Evolutionary conservation across 2,888 invertebrate genomes (phyloP).

Genomic region (Aleiodes alternator): DNA sequence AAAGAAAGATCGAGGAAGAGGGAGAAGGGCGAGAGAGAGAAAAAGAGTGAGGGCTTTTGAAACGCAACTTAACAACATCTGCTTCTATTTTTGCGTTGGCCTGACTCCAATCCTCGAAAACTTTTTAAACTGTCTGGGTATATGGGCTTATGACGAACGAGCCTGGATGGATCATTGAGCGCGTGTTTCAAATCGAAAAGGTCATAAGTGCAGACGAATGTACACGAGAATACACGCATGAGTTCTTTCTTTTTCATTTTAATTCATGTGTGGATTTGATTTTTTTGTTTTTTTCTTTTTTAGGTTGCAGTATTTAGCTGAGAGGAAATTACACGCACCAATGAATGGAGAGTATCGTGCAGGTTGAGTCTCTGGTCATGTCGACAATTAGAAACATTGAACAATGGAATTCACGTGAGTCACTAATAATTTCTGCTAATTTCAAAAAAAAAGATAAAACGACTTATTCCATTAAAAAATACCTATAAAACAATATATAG

Average conservation of each 20-base stretch:
- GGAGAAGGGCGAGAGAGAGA: constrained; percentile 7
- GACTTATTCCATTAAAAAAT: too few relatives aligned
- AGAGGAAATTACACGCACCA: constrained; percentile 44
- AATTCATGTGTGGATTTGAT: not conserved
- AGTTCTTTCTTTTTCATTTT: not conserved
- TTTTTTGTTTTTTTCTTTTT: not conserved
- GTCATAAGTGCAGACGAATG: constrained; percentile 49
- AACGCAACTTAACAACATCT: constrained; percentile 74
- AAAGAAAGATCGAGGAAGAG: constrained; percentile 45
- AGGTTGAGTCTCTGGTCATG: constrained; percentile 1
- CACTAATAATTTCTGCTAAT: too few relatives aligned
- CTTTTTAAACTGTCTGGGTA: constrained; percentile 71
- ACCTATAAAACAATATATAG: too few relatives aligned
- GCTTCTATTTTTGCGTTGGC: constrained; percentile 75
- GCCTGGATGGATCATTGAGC: constrained; percentile 57
- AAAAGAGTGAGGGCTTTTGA: constrained; percentile 51
- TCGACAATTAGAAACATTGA: not conserved
- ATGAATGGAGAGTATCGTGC: constrained; percentile 14
- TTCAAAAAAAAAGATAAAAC: too few relatives aligned
- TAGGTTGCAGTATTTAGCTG: not conserved
- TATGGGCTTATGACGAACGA: constrained; percentile 61
- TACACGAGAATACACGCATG: constrained; percentile 20
- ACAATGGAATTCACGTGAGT: too few relatives aligned
- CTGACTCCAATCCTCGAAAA: constrained; percentile 71
- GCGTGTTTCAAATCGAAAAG: constrained; percentile 52